These are phyloP conservation scores for Synergus japonicus DNA, from an alignment of 2,888 invertebrate genomes.

Conservation along the genomic window DNA sequence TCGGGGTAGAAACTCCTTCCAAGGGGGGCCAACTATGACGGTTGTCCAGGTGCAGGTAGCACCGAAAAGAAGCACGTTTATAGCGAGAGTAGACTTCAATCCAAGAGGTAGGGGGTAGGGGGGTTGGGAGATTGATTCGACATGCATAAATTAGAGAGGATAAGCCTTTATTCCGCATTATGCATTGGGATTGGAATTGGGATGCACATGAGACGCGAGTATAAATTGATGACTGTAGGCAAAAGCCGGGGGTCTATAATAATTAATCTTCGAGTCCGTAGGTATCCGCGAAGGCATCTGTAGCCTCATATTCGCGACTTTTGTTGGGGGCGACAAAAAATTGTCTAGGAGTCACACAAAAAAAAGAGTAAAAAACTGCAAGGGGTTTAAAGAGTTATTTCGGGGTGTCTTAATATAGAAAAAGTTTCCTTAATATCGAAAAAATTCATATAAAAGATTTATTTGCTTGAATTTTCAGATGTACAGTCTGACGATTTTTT, in stretches of 20 bases:
- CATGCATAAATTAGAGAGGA: slow-evolving; percentile 77
- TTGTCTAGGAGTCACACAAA: background rate
- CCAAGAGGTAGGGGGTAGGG: slow-evolving; percentile 51
- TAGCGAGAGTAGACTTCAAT: slow-evolving; percentile 45
- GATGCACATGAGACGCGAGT: slow-evolving; percentile 63
- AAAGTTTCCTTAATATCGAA: background rate
- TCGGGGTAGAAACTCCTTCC: slow-evolving; percentile 65
- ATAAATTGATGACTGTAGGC: slow-evolving; percentile 76
- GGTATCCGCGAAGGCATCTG: slow-evolving; percentile 50
- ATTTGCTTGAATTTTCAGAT: too few relatives aligned
- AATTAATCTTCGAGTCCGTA: slow-evolving; percentile 75
- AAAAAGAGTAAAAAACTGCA: slow-evolving; percentile 2
- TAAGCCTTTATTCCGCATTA: slow-evolving; percentile 71
- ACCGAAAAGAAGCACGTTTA: slow-evolving; percentile 38
- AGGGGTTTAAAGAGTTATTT: background rate
- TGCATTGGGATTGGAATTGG: slow-evolving; percentile 69
- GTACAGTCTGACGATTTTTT: too few relatives aligned
- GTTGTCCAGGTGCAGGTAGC: slow-evolving; percentile 73
- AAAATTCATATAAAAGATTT: too few relatives aligned
- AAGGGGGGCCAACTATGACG: slow-evolving; percentile 58
- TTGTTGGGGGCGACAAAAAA: slow-evolving; percentile 34
- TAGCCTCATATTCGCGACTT: slow-evolving; percentile 11
- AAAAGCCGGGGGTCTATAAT: slow-evolving; percentile 76
- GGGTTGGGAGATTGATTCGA: slow-evolving; percentile 75
- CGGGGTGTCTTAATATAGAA: background rate